Evolutionary conservation across 2,888 invertebrate genomes (phyloP), one percentile per base, ranked within the genome.

Genomic region (Stegana nigrithorax): DNA sequence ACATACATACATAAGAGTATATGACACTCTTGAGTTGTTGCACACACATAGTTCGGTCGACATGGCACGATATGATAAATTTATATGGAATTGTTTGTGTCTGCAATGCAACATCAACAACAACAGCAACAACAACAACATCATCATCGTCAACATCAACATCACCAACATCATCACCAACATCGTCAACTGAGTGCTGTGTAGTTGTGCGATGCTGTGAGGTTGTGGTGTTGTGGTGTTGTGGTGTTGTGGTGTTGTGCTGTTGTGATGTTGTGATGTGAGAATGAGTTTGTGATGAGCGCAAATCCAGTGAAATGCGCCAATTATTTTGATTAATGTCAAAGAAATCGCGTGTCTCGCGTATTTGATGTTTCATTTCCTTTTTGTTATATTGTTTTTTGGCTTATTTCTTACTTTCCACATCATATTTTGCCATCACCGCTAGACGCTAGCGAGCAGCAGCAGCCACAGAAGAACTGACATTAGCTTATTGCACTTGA

Each of bases 251-350:
- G n/a, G n/a, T n/a, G n/a, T n/a, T n/a, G n/a, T n/a, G n/a, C n/a
- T n/a, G n/a, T n/a, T n/a, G n/a, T n/a, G n/a, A n/a, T n/a, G n/a
- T n/a, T n/a, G n/a, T n/a, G n/a, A n/a, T n/a, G n/a, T n/a, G n/a
- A n/a, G n/a, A n/a, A n/a, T n/a, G n/a, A n/a, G n/a, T n/a, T 47
- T 55, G 67, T 73, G 75, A 69, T 75, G 75, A 75, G 73, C 71
- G 71, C 69, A 59, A 66, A 70, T 70, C 64, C 67, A 78, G 74
- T 73, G 74, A 75, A 75, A 75, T 75, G 75, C 78, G 76, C 78
- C 78, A 75, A 75, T 75, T 75, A 75, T 75, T 75, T 75, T 78
- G 75, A 75, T 78, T 75, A 75, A 75, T 75, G 75, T 78, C 75
- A 75, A 75, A 75, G 74, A 78, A 75, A 75, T 75, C 74, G 78